phyloP scores from a whole-genome alignment of 2,888 invertebrate genomes.

The Dynastes hyllus region DNA sequence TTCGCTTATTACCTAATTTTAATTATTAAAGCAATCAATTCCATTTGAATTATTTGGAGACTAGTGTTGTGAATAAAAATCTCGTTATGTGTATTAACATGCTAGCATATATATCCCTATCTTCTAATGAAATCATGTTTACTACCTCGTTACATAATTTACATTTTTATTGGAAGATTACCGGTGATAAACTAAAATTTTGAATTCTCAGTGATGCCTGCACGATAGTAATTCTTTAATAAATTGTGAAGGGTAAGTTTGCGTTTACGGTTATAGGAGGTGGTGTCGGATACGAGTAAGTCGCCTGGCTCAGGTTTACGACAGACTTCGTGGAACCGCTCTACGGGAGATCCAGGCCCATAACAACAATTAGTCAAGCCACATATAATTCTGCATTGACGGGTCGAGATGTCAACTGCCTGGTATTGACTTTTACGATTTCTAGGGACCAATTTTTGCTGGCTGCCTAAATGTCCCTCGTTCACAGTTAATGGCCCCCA shows the following conservation, averaged over 20 bases:
- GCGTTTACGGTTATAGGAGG: conserved; percentile 46
- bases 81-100: no score
- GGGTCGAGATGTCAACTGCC: conserved; percentile 67
- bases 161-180: neutral
- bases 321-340: conserved; percentile 69
- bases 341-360: conserved; percentile 63
- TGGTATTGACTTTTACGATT: conserved; percentile 66
- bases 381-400: conserved; percentile 65
- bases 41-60: no score
- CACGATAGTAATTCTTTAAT: conserved; percentile 36
- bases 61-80: no score
- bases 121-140: no score
- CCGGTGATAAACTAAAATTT: neutral
- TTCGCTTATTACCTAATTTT: no score
- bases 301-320: conserved; percentile 61
- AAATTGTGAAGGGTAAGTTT: conserved; percentile 48
- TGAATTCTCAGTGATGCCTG: neutral
- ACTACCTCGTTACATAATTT: neutral
- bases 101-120: no score
- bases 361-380: conserved; percentile 67
- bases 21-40: no score
- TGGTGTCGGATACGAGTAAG: conserved; percentile 45
- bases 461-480: conserved; percentile 31
- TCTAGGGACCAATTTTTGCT: conserved; percentile 60
- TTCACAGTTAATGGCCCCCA: conserved; percentile 7